Base-by-base conservation (phyloP, 2,888 invertebrate genomes). In the Selenia dentaria region DNA sequence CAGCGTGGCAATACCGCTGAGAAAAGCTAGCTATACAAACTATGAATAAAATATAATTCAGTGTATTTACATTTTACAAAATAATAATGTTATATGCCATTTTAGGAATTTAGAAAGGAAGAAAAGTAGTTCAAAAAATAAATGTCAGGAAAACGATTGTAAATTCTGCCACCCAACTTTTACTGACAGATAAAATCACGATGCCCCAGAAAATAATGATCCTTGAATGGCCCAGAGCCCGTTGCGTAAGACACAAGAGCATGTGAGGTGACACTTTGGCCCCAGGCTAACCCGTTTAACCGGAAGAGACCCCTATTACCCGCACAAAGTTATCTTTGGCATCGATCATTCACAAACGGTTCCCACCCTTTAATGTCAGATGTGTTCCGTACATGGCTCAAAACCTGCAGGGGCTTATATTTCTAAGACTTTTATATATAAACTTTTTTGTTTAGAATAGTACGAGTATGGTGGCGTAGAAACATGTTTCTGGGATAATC, bases 331-430 rank as follows among this genome's bases (percentile, higher is more conserved):
- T 76, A 87, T 87, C 86, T 79, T 60, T 40, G 45, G 33, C 83
- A 86, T 86, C 81, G 78, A 87, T 87, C 87, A 86, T 86, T 76
- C 77, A 76, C 79, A 83, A 79, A 81, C 79, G 53, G 36, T 28
- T 18, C 25, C 37, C 18, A 26, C 26, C 31, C 42, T 48, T 48
- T 48, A 34, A 43, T 43, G 18, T 36, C 24, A n/a, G 40, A 37
- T 36, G 37, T 37, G 24, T 26, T 32, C 40, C 35, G 14, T 33
- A 11, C n/a, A 28, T 10, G 39, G 29, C 25, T 37, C 12, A 14
- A 36, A 41, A 36, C 27, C 14, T 41, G 20, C 34, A 22, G 2
- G 8, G 22, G 22, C 22, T 22, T 2, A 22, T 6, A 22, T 8
- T 22, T 1, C 16, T 16, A 3, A 16, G 16, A 16, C 3, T 4